Evolutionary conservation across 2,888 invertebrate genomes (phyloP), one percentile per base, ranked within the genome.

Genomic region (Heliothis peltigera): DNA sequence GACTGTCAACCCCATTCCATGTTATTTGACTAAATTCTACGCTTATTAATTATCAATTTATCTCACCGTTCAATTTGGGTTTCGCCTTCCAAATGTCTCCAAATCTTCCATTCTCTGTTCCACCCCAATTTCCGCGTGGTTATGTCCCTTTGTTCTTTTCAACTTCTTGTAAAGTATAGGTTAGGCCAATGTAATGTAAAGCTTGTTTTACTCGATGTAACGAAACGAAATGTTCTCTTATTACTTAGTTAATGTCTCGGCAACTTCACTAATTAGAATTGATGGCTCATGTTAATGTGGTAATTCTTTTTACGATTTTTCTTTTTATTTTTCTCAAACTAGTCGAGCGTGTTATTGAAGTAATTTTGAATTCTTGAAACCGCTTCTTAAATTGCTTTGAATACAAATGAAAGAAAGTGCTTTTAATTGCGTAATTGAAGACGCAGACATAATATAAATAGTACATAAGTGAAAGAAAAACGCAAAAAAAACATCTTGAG

Each of bases 261-360:
- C 35, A 55, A 72, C 72, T 77, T 58, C 51, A 42, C 54, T 68
- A 68, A 75, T 77, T 77, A 55, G 43, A 72, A 52, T 68, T 42
- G 44, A 77, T 73, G 28, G 43, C 42, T 53, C 43, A 52, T 47
- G n/a, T 8, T 42, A 60, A 59, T 28, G 42, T 48, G 42, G 35
- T 43, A 48, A 53, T 46, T 57, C 15, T 47, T 58, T 66, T 39
- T 48, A 35, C 15, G 19, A 8, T 7, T 48, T 25, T 47, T 44
- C 39, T 54, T 60, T 57, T 48, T 54, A n/a, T 18, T 52, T 25
- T 47, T n/a, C 56, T 44, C 15, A 53, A 46, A 49, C 55, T 44
- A 64, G 43, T 43, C 22, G 15, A 44, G 63, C 51, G 44, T 70
- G 42, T 28, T 12, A 62, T 56, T 74, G 42, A 2, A 17, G 19